Base-by-base conservation (phyloP, 2,797 vertebrate species). In the Sphaeramia orbicularis region DNA sequence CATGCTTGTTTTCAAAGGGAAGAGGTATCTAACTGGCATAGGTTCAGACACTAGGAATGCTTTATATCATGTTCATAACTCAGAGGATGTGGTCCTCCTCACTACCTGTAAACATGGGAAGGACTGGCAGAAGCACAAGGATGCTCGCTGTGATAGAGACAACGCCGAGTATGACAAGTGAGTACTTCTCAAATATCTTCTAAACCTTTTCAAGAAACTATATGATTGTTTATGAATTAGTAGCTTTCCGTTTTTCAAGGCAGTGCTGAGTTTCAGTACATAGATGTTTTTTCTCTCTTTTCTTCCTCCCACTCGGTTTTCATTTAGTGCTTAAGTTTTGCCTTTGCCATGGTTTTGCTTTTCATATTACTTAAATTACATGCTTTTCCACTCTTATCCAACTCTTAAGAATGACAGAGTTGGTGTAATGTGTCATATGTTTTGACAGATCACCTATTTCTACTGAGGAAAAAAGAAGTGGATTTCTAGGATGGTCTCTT, bases 101-200 rank as follows among this genome's bases (percentile, higher is more conserved):
- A 99, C 98, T 87, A 99, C 98, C 60, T 99, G 98, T 92, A 99
- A 97, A 85, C 98, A 99, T 64, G 98, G 98, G 66, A 99, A 99
- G 88, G 98, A 99, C 95, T 99, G 98, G 98, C 97, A 98, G 90
- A 98, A 96, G 89, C 98, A 99, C 93, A 98, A 99, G 90, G 98
- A 99, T 74, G 94, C 94, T 35, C 97, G 98, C 90, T 99, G 98
- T 73, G 98, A 99, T 78, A 91, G 90, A 90, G 98, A 99, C 95
- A 99, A 99, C 80, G 75, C 95, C 0, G 97, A 99, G 83, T 99
- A 99, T 27, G 98, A 99, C 88, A 96, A 95, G 98, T 99, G 93
- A 97, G 97, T 97, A 15, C 21, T 14, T 10, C 49, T 2, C 10
- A 24, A 9, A 5, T 42, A 9, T 48, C 19, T 24, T 10, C 24